Evolutionary conservation across 30 jellyfish, hydroid and myxozoan genomes (phyloP), one percentile per base, ranked within the genome.

Genomic region (Turritopsis rubra): DNA sequence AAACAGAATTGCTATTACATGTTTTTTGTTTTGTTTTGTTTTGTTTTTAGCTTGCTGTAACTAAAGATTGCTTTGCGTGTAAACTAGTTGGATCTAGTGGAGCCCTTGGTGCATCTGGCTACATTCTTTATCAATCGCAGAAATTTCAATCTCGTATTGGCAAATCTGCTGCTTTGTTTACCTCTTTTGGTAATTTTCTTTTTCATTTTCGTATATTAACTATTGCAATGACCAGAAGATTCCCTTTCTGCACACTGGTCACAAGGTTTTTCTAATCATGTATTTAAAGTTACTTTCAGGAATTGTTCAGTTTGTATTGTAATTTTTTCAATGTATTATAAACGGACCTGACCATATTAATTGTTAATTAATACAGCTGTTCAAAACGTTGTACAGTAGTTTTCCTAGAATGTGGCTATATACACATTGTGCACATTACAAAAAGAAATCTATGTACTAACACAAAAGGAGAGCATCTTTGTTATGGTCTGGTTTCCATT

Each of bases 61-160:
- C 28, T 19, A 16, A 73, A 41, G 88, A 82, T 66, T 82, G 88
- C 72, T 82, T 82, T 65, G 30, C 88, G 1, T 82, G 88, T 72
- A 66, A 41, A 41, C 21, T 82, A 24, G 54, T 82, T 82, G 88
- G 88, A 23, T 21, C 88, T 16, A 28, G 88, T 26, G 88, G 83
- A n/a, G 85, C 73, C 20, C 70, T 82, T 71, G 88, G 74, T 82
- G 75, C 83, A 17, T 20, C 86, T 65, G 84, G 26, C 7, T 82
- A 82, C 72, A 82, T 82, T 65, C n/a, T 52, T 9, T 71, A 82
- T 54, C 84, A 82, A 71, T 70, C 88, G 4, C 29, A 52, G 21
- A 25, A 71, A 21, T 82, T 82, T 28, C 53, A 82, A 24, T 25
- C 85, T n/a, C 1, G 28, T 16, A 18, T 21, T 82, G 88, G 83